A percentile compares a stretch with the other conserved stretches of the same genome.
Conservation (phyloP, 2,797 vertebrate genomes). For the Myoxocephalus aenaeus region DNA sequence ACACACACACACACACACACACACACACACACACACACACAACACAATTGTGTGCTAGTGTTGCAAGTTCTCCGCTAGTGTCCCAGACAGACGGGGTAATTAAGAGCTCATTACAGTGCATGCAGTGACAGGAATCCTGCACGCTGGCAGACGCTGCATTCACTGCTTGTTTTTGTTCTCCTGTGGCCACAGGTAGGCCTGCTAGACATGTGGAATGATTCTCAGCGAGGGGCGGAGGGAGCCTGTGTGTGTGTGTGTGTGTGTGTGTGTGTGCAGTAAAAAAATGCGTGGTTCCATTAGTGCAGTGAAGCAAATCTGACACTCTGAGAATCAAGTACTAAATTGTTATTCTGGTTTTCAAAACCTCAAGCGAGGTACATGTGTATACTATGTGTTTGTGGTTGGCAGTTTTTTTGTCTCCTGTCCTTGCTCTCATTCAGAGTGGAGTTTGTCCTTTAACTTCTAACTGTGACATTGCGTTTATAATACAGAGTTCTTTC, state of each 20-base stretch:
- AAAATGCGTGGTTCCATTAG: conserved; percentile 68
- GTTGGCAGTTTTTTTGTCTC: conserved; percentile 52
- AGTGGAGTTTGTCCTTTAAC: conserved; percentile 30
- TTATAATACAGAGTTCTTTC: conserved; percentile 32
- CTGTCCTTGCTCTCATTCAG: conserved; percentile 6
- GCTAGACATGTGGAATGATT: conserved; percentile 82
- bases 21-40: not conserved
- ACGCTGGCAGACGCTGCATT: conserved; percentile 74
- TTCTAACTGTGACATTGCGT: conserved; percentile 28
- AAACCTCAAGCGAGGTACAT: conserved; percentile 71
- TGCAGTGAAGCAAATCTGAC: conserved; percentile 80
- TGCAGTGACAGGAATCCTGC: conserved; percentile 83
- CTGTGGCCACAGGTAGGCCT: conserved; percentile 82
- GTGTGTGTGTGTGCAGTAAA: conserved; percentile 55
- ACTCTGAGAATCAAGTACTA: conserved; percentile 73
- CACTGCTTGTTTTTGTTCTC: conserved; percentile 80
- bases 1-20: conserved; percentile 27
- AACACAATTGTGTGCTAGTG: conserved; percentile 38
- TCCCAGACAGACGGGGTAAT: conserved; percentile 84
- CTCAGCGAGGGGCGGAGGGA: conserved; percentile 63
- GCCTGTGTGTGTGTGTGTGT: conserved; percentile 42
- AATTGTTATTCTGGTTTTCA: conserved; percentile 79
- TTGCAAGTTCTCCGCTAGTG: conserved; percentile 70
- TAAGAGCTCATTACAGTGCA: conserved; percentile 85
- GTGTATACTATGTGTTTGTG: conserved; percentile 70